Evolutionary conservation across 2,888 invertebrate genomes (phyloP).

Genomic region (Plutella xylostella): DNA sequence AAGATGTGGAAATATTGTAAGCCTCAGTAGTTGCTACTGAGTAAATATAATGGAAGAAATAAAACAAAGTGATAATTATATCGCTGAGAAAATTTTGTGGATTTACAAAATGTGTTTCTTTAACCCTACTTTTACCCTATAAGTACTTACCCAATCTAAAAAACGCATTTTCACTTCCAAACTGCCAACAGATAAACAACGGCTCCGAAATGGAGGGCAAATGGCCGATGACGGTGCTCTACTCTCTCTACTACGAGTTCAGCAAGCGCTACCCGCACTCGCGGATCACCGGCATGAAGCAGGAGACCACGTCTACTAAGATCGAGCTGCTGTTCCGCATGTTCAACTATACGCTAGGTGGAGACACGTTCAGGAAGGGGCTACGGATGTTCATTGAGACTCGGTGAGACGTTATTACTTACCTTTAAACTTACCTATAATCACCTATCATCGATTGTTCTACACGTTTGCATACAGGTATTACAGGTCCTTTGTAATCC

Average conservation of each 20-base stretch:
- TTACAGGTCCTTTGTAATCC: neutral
- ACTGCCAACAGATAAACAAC: slow-evolving; percentile 68
- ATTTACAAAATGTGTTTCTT: too few species aligned
- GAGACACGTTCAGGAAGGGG: slow-evolving; percentile 79
- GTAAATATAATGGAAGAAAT: too few species aligned
- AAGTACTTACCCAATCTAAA: too few species aligned
- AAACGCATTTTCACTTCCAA: neutral
- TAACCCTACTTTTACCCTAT: too few species aligned
- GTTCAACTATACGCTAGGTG: slow-evolving; percentile 88
- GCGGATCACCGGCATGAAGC: slow-evolving; percentile 79
- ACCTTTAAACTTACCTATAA: too few species aligned
- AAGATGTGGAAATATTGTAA: too few species aligned
- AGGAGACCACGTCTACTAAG: slow-evolving; percentile 80
- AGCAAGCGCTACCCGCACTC: slow-evolving; percentile 84
- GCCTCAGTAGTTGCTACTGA: too few species aligned
- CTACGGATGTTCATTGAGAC: slow-evolving; percentile 76
- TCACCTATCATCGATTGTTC: neutral
- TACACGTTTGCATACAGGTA: neutral
- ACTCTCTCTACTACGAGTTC: slow-evolving; percentile 84
- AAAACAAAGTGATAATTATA: too few species aligned
- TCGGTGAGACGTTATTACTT: slow-evolving; percentile 43
- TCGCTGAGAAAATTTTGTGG: too few species aligned
- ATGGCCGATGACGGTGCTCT: slow-evolving; percentile 83
- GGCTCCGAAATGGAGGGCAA: slow-evolving; percentile 81
- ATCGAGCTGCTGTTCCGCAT: slow-evolving; percentile 87